Evolutionary conservation across 2,797 vertebrate genomes (phyloP).

Genomic region (Lepilemur septentrionalis): DNA sequence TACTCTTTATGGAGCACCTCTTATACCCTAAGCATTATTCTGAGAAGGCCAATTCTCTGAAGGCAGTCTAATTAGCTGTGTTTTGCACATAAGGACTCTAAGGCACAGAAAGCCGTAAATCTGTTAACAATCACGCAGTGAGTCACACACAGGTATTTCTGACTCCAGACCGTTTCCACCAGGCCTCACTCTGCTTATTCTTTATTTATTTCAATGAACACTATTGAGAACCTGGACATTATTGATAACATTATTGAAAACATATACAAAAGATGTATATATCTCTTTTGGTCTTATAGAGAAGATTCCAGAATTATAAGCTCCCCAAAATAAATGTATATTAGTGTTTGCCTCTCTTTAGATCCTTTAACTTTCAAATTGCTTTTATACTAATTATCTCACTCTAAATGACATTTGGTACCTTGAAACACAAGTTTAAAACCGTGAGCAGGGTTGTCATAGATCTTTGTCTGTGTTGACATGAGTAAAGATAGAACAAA

Average conservation of each 20-base stretch:
- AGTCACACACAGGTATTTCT: not conserved
- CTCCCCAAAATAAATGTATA: not conserved
- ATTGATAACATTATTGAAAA: too few relatives aligned
- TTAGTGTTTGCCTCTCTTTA: not conserved
- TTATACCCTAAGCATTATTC: not conserved
- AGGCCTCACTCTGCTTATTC: not conserved
- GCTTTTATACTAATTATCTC: slow-evolving; percentile 2
- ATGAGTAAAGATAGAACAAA: not conserved
- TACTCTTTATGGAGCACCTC: not conserved
- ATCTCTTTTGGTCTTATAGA: not conserved
- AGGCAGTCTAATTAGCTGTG: not conserved
- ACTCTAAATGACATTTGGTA: not conserved
- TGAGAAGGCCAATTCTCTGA: not conserved
- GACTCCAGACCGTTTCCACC: not conserved
- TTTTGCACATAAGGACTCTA: not conserved
- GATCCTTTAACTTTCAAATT: slow-evolving; percentile 6
- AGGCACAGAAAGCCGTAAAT: not conserved
- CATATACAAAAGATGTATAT: not conserved
- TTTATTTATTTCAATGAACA: not conserved
- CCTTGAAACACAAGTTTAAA: slow-evolving; percentile 29
- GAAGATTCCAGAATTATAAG: not conserved
- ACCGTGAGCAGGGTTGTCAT: not conserved
- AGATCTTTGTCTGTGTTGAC: not conserved
- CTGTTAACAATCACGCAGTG: not conserved
- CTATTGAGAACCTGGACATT: not conserved